Base-by-base conservation (phyloP, 92 coral and sea anemone genomes). In the Siderastrea radians region DNA sequence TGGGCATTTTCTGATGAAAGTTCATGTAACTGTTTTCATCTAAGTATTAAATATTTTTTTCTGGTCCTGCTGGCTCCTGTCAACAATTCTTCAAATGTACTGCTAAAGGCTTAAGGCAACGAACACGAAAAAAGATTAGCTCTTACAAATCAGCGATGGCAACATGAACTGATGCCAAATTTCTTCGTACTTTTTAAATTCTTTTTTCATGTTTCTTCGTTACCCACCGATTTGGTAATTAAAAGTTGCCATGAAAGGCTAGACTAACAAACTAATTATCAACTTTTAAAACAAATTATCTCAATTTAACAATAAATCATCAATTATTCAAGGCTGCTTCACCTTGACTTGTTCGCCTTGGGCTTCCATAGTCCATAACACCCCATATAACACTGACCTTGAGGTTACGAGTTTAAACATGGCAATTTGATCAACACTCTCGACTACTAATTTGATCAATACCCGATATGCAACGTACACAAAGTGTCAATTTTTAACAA, bases 261-360 rank as follows among this genome's bases (percentile, higher is more conserved):
- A 7, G 48, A 12, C 61, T 17, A 69, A 45, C 3, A 2, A 69
- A 55, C 55, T 45, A 70, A 82, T 82, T 82, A 59, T 68, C 78
- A 72, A 58, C 83, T 9, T 19, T 70, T n/a, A 46, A 82, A n/a
- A 71, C 75, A 82, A 54, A 82, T 82, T 82, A 54, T 43, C 68
- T 7, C 60, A 65, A 49, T 51, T 15, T 79, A 12, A 79, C 73
- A 64, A 79, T 11, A 69, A 15, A 15, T 55, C 78, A 46, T 82
- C 38, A 71, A 82, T 82, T 46, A 70, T 70, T 57, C 55, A 68
- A 63, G 69, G 49, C 57, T 38, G 67, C 44, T 71, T 48, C 17
- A 49, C 17, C 51, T 49, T 71, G 57, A 10, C 3, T 47, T 65
- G 12, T 68, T 61, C 66, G 16, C 66, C 26, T 61, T 61, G 66